Evolutionary conservation across 2,888 invertebrate species (phyloP), one percentile per base, ranked within the genome.

Genomic region (Pterostichus niger): DNA sequence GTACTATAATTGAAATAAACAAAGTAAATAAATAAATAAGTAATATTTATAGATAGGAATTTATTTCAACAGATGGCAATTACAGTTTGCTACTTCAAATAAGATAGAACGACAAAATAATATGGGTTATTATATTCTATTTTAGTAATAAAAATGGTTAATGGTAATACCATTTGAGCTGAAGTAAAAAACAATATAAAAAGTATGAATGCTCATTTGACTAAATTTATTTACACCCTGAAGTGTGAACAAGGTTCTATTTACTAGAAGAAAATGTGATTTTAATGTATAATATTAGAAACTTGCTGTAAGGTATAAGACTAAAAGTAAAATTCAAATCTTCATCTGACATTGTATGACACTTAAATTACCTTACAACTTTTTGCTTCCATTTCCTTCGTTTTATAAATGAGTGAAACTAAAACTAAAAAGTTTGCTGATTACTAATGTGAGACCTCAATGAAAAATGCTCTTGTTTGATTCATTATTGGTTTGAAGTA

Each of bases 181-280:
- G 1, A 49, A 49, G 10, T 49, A 49, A 49, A 49, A 49, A 49
- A 56, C 4, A 17, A 10, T 24, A 44, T 13, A 71, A 71, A 71
- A 61, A 61, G n/a, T 33, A 10, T 40, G n/a, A 6, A 68, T 35
- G 64, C 64, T 68, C 64, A 35, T 71, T 71, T 71, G 68, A 15
- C 15, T 71, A 44, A 71, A 71, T 71, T 71, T 71, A 17, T 71
- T 71, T 71, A 71, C 68, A 71, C 68, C 68, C 68, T 71, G 5
- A 17, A 71, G 68, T 71, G 68, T n/a, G 40, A 71, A 71, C n/a
- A 71, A 9, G 44, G 44, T 31, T 33, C 10, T n/a, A n/a, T 13
- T 35, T 13, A 31, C 33, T 13, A 59, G 31, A 24, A 13, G 1
- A n/a, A 44, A 71, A 71, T 71, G 17, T 15, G 68, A 71, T 71